Evolutionary conservation across 2,113 vertebrate species (phyloP).

Genomic region (Ictalurus furcatus): DNA sequence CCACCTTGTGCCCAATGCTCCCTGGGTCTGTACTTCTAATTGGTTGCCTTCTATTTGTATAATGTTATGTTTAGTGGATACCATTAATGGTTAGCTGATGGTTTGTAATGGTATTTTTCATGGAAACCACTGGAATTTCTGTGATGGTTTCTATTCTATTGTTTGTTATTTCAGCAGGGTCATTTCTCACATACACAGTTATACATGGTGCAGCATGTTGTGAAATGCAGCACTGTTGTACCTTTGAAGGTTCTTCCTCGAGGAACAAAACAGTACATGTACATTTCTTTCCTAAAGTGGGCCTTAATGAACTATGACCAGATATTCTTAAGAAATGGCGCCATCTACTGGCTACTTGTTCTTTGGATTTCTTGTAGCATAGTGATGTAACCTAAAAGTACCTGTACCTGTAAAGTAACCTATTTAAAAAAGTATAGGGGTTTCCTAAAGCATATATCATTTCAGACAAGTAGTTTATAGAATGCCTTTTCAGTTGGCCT

Average conservation of each 20-base stretch:
- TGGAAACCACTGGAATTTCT: too few relatives aligned
- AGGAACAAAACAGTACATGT: neutral
- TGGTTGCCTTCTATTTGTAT: too few relatives aligned
- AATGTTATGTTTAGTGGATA: too few relatives aligned
- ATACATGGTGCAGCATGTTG: neutral
- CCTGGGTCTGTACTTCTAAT: too few relatives aligned
- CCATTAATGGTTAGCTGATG: too few relatives aligned
- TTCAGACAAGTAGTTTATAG: neutral
- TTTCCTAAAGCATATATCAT: too few relatives aligned
- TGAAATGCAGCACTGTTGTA: neutral
- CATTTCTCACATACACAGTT: neutral
- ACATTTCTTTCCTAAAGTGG: neutral
- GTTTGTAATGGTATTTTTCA: too few relatives aligned
- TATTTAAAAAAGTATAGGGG: neutral
- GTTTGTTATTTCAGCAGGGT: too few relatives aligned
- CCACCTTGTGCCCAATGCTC: too few relatives aligned
- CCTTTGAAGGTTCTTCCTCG: neutral
- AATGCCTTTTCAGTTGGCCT: neutral
- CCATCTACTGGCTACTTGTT: constrained; percentile 1
- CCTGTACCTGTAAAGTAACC: neutral
- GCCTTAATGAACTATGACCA: neutral
- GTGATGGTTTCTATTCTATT: too few relatives aligned
- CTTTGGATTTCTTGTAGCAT: neutral
- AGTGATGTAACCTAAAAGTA: neutral
- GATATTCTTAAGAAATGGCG: neutral